Evolutionary conservation across 2,888 invertebrate genomes (phyloP).

Genomic region (Hyles lineata): DNA sequence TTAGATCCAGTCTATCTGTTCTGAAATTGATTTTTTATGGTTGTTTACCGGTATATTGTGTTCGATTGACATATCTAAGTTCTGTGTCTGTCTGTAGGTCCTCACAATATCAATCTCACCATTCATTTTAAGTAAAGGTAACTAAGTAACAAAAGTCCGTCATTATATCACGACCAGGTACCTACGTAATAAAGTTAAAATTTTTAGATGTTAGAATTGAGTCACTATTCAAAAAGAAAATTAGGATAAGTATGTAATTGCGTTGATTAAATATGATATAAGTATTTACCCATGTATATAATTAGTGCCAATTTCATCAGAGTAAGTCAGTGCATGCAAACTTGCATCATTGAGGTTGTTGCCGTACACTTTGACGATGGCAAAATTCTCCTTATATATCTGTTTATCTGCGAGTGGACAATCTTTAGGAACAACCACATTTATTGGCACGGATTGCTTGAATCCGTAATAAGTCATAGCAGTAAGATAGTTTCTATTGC

Average conservation of each 20-base stretch:
- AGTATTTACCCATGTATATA: slow-evolving; percentile 60
- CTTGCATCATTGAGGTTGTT: slow-evolving; percentile 57
- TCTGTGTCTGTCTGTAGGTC: background rate
- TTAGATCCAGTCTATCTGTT: slow-evolving; percentile 53
- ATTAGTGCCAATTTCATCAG: slow-evolving; percentile 56
- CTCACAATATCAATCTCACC: no score
- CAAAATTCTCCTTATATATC: slow-evolving; percentile 57
- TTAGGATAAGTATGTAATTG: background rate
- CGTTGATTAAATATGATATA: background rate
- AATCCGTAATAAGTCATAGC: slow-evolving; percentile 62
- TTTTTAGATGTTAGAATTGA: no score
- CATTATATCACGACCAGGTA: no score
- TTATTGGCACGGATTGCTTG: slow-evolving; percentile 57
- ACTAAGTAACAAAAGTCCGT: no score
- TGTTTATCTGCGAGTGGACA: slow-evolving; percentile 56
- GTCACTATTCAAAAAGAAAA: no score
- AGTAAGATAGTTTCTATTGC: slow-evolving; percentile 55
- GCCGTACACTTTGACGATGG: slow-evolving; percentile 58
- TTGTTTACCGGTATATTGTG: background rate
- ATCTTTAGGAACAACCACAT: slow-evolving; percentile 58
- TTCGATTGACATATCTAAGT: background rate
- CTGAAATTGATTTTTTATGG: background rate
- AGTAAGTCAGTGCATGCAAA: slow-evolving; percentile 56
- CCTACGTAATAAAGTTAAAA: no score
- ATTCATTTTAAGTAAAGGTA: no score